Evolutionary conservation across 2,797 vertebrate species (phyloP).

Genomic region (Liasis olivaceus): DNA sequence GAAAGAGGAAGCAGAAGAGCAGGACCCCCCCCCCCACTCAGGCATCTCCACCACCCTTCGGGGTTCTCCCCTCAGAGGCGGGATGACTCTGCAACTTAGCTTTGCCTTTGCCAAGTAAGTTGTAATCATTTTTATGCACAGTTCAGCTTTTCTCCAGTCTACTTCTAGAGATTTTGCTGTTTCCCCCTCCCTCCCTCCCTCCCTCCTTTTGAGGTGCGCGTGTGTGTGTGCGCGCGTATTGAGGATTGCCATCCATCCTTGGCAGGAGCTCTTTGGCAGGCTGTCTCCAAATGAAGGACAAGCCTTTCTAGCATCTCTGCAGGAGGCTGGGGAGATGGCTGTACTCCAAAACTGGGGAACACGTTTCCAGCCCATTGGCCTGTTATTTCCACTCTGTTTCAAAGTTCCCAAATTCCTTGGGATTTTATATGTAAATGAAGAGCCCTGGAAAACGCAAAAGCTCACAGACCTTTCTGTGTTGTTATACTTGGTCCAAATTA

Average conservation of each 20-base stretch:
- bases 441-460: background rate
- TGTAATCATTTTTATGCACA: background rate
- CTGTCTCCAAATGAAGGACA: background rate
- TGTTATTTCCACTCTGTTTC: background rate
- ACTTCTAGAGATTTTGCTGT: background rate
- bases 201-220: background rate
- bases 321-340: background rate
- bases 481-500: background rate
- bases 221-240: too few relatives aligned
- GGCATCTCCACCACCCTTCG: slow-evolving; percentile 30
- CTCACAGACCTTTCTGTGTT: background rate
- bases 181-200: background rate
- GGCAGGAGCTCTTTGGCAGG: slow-evolving; percentile 31
- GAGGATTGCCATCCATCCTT: slow-evolving; percentile 25
- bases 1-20: slow-evolving; percentile 41
- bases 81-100: slow-evolving; percentile 33
- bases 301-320: fast-evolving
- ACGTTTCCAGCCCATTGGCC: background rate
- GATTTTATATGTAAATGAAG: background rate
- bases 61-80: slow-evolving; percentile 4
- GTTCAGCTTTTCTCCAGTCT: slow-evolving; percentile 3
- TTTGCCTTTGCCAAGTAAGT: slow-evolving; percentile 49
- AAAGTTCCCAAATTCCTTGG: background rate
- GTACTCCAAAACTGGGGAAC: slow-evolving; percentile 16
- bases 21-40: slow-evolving; percentile 19